Evolutionary conservation across 2,888 invertebrate species (phyloP).

Genomic region (Dynastes hyllus): DNA sequence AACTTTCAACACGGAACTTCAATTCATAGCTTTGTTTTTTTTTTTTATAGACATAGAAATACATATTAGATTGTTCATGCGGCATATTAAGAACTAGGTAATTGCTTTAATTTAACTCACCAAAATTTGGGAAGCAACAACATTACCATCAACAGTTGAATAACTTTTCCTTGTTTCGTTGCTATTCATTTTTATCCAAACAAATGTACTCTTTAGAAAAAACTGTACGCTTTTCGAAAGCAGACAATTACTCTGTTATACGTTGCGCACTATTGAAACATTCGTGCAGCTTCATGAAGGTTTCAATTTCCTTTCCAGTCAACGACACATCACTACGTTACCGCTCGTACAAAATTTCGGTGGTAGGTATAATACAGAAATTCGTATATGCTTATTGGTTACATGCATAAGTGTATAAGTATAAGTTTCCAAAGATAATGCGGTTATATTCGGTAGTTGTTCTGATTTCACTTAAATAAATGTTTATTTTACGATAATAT

Average conservation of each 20-base stretch:
- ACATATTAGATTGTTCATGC: too few species aligned
- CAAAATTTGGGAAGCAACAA: slow-evolving; percentile 45
- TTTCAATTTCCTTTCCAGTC: slow-evolving; percentile 5
- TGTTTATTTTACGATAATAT: too few species aligned
- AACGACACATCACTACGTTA: neutral
- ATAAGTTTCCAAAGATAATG: neutral
- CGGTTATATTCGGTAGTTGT: neutral
- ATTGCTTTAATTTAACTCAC: slow-evolving; percentile 32
- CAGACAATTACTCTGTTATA: neutral
- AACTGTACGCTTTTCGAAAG: neutral
- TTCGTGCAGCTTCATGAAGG: neutral
- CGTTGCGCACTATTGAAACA: too few species aligned
- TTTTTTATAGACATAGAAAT: too few species aligned
- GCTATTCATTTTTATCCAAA: slow-evolving; percentile 29
- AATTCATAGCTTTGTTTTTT: too few species aligned
- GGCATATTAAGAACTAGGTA: neutral
- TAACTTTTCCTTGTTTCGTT: slow-evolving; percentile 51
- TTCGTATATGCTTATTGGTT: too few species aligned
- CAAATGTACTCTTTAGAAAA: neutral
- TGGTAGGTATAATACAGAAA: neutral
- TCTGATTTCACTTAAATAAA: neutral
- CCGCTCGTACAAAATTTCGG: neutral
- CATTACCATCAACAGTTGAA: slow-evolving; percentile 52
- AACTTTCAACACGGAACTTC: too few species aligned
- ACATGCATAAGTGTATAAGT: too few species aligned